Evolutionary conservation across 2,113 vertebrate genomes (phyloP).

Genomic region (Oryzias javanicus): DNA sequence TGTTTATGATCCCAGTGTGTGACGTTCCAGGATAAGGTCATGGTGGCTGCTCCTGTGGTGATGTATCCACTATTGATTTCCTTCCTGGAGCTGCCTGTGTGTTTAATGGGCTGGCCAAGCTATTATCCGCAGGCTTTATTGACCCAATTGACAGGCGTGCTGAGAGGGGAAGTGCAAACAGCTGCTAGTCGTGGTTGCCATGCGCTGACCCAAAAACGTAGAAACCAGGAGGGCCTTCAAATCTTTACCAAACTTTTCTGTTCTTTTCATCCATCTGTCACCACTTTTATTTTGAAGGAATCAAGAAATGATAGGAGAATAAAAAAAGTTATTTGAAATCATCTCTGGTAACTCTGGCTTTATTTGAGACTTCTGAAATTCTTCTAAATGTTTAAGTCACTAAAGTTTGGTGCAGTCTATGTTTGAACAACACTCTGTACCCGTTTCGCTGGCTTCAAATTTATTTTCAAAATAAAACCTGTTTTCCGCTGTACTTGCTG

Average conservation of each 20-base stretch:
- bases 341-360: too few relatives aligned
- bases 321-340: too few relatives aligned
- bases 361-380: too few relatives aligned
- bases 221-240: conserved; percentile 36
- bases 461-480: too few relatives aligned
- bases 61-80: conserved; percentile 70
- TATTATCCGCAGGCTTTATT: conserved; percentile 72
- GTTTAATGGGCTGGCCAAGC: conserved; percentile 69
- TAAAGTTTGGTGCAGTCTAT: too few relatives aligned
- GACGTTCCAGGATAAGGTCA: conserved; percentile 56
- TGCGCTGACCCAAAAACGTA: conserved; percentile 46
- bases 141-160: conserved; percentile 66
- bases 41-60: conserved; percentile 51
- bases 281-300: conserved; percentile 3
- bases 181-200: conserved; percentile 53
- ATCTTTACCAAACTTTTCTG: neutral
- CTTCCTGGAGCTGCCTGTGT: conserved; percentile 64
- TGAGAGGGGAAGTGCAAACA: conserved; percentile 66
- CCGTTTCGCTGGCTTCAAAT: too few relatives aligned
- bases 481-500: too few relatives aligned
- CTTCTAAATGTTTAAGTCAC: too few relatives aligned
- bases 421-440: too few relatives aligned
- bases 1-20: conserved; percentile 43
- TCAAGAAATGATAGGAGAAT: too few relatives aligned
- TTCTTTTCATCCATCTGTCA: neutral